phyloP scores from a whole-genome alignment of 1,140 invertebrate genomes.

The Scaptodrosophila lebanonensis region DNA sequence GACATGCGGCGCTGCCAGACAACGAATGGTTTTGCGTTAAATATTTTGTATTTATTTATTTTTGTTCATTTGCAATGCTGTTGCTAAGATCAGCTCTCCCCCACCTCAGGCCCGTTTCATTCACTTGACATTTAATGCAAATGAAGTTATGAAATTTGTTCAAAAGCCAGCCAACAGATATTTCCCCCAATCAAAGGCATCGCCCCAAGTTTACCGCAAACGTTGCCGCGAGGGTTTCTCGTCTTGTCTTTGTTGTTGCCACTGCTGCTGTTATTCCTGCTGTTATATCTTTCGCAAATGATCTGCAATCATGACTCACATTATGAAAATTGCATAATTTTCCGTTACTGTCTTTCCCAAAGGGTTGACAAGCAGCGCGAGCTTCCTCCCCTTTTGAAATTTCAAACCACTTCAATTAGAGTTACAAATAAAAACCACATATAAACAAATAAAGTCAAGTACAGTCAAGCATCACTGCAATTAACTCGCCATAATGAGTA shows the following conservation, averaged over 20 bases:
- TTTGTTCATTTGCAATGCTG: constrained; percentile 41
- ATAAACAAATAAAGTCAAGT: constrained; percentile 43
- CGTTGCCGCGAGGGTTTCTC: constrained; percentile 16
- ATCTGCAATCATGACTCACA: constrained; percentile 58
- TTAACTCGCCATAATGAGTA: constrained; percentile 10
- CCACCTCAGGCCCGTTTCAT: background rate
- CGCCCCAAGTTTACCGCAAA: constrained; percentile 44
- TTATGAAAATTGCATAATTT: constrained; percentile 73
- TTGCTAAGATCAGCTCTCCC: too few species aligned
- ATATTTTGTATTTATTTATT: background rate
- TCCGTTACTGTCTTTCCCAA: constrained; percentile 1
- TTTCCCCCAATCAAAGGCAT: background rate
- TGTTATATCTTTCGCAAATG: constrained; percentile 50
- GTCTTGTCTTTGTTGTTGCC: too few species aligned
- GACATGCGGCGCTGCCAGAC: constrained; percentile 62
- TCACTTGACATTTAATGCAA: constrained; percentile 49
- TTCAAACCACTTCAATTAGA: constrained; percentile 57
- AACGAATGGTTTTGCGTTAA: constrained; percentile 39
- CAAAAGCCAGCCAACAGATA: constrained; percentile 33
- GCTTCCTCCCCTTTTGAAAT: background rate
- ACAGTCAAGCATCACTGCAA: background rate
- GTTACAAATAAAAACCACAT: constrained; percentile 60
- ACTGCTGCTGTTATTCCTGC: too few species aligned
- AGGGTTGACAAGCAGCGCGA: constrained; percentile 34
- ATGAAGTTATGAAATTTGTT: constrained; percentile 69